Percentiles rank a stretch among this genome's conserved stretches.
phyloP scores from a whole-genome alignment of 2,797 vertebrate species.

The Salmo trutta region DNA sequence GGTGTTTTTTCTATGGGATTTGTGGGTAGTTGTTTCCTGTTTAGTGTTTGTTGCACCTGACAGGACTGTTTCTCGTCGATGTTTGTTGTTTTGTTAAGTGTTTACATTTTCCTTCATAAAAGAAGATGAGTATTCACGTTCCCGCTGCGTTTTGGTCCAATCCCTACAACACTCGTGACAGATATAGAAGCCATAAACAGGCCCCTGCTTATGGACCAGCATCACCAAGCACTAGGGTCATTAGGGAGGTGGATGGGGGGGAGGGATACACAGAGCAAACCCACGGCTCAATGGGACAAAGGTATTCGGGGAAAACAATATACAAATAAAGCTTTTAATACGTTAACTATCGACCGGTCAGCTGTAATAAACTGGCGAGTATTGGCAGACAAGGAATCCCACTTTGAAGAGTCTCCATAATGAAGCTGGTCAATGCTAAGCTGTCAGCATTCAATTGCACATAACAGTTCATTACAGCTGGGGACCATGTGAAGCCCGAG shows the following conservation, averaged over 20 bases:
- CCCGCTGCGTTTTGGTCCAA: too few species aligned
- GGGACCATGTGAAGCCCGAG: slow-evolving; percentile 61
- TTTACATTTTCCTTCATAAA: too few species aligned
- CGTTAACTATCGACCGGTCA: slow-evolving; percentile 74
- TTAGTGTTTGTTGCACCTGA: too few species aligned
- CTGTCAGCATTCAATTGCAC: slow-evolving; percentile 81
- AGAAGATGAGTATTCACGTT: too few species aligned
- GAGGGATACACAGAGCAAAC: slow-evolving; percentile 15
- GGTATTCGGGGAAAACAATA: slow-evolving; percentile 68
- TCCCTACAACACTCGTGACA: too few species aligned
- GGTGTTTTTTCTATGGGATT: too few species aligned
- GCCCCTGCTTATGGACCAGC: background rate
- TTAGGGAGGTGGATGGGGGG: background rate
- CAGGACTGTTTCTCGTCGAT: too few species aligned
- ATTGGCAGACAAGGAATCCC: slow-evolving; percentile 81
- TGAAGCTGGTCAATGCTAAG: slow-evolving; percentile 84
- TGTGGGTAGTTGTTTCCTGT: too few species aligned
- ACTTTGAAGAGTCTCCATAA: slow-evolving; percentile 82
- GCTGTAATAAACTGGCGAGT: slow-evolving; percentile 78
- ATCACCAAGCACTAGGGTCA: background rate
- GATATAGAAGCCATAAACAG: background rate
- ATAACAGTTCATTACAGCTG: slow-evolving; percentile 84
- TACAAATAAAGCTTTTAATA: slow-evolving; percentile 84
- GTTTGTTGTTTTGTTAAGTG: too few species aligned
- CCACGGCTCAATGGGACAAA: slow-evolving; percentile 56